Base-by-base conservation (phyloP, 2,113 vertebrate genomes). In the Falco punctatus region DNA sequence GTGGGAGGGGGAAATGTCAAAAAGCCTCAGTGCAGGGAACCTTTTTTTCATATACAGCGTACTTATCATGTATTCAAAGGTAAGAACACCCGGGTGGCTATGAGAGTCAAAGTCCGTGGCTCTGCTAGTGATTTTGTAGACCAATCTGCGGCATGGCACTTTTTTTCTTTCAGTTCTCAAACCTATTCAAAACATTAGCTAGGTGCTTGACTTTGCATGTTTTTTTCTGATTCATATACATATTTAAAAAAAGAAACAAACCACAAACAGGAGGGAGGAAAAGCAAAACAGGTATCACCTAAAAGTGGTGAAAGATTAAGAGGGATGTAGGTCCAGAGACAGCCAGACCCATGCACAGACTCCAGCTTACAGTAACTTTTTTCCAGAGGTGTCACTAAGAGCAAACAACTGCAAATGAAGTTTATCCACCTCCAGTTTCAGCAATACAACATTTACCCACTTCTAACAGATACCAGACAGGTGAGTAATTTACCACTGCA, bases 381-480 rank as follows among this genome's bases (percentile, higher is more conserved):
- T 91, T 90, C 57, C 89, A 92, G 66, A 93, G 62, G 38, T 90
- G 73, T 90, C 62, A 71, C 78, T 33, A 52, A 67, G 66, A 87
- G 40, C 66, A 90, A 96, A 95, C 81, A 95, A 93, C 40, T 51
- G 52, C 58, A 71, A 93, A 61, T 57, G 30, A 61, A 87, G 70
- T 72, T 93, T 77, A 90, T 65, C 54, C 84, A 58, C 54, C 74
- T 85, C 49, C 5, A 2, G 54, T 66, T 94, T 94, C 89, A 52
- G 77, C 81, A 79, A 59, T 48, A 48, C 57, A 81, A 87, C 51
- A 87, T 95, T 69, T 90, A 82, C 27, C 30, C 72, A 78, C 67
- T 91, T 88, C 87, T 85, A 77, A 82, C 54, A 40, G 67, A 94
- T 81, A 81, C 57, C 87, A 94, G 74, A 65, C 35, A 88, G 86